phyloP scores from a whole-genome alignment of 2,113 vertebrate genomes.

The Chascanopsetta lugubris region DNA sequence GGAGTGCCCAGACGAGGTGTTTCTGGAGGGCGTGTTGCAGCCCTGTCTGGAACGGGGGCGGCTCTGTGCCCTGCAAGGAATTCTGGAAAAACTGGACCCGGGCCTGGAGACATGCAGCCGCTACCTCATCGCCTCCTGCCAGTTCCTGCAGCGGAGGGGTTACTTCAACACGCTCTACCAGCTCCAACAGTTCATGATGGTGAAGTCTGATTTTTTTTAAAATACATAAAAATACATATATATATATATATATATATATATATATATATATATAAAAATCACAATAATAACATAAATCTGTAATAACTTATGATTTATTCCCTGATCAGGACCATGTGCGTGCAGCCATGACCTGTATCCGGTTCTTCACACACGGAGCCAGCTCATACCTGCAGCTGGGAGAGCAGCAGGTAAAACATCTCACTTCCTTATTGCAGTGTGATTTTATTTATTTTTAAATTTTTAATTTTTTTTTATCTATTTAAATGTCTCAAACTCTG shows the following conservation, averaged over 20 bases:
- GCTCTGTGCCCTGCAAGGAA: constrained; percentile 87
- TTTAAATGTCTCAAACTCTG: too few species aligned
- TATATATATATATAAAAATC: too few species aligned
- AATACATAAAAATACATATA: neutral
- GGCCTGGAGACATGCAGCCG: constrained; percentile 88
- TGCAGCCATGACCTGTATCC: constrained; percentile 97
- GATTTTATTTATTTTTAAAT: too few species aligned
- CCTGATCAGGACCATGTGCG: constrained; percentile 90
- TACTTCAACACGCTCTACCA: constrained; percentile 95
- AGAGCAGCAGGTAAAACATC: constrained; percentile 83
- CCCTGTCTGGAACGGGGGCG: constrained; percentile 89
- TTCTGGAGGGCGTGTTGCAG: constrained; percentile 92
- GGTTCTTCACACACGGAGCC: constrained; percentile 94
- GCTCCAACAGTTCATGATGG: constrained; percentile 98
- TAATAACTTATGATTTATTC: too few species aligned
- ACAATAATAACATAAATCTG: too few species aligned
- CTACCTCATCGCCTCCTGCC: constrained; percentile 93
- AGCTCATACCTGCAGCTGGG: constrained; percentile 90
- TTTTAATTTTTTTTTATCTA: too few species aligned
- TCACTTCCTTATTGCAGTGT: neutral
- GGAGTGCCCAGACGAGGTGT: constrained; percentile 93
- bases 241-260: neutral
- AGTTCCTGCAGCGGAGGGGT: constrained; percentile 90
- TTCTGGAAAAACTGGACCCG: constrained; percentile 89
- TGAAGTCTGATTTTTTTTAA: too few species aligned